These are phyloP conservation scores for Artibeus lituratus DNA, from an alignment of 2,797 vertebrate species.

Conservation along the genomic window DNA sequence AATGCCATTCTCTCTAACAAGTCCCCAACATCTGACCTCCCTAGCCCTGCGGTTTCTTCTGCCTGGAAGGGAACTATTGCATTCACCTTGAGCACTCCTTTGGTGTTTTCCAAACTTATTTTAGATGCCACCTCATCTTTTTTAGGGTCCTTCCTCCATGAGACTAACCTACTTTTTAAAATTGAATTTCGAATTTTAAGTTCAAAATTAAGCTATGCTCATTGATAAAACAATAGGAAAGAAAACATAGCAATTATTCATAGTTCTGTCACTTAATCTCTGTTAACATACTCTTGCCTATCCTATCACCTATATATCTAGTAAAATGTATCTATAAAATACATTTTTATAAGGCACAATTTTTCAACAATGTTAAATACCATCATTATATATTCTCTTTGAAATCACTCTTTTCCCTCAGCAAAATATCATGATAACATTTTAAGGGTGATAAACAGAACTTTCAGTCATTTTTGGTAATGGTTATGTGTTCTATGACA, in stretches of 20 bases:
- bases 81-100: not conserved
- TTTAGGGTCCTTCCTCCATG: not conserved
- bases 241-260: not conserved
- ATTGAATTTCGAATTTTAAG: not conserved
- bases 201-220: conserved; percentile 12
- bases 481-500: not conserved
- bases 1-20: not conserved
- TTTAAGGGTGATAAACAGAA: not conserved
- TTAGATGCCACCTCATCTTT: not conserved
- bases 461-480: not conserved
- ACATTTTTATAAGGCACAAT: not conserved
- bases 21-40: not conserved
- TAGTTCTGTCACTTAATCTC: not conserved
- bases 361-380: not conserved
- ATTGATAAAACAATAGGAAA: not conserved
- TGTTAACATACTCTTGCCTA: not conserved
- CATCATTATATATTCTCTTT: not conserved
- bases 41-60: not conserved
- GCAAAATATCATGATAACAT: not conserved
- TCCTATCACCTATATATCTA: not conserved
- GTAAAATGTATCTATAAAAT: not conserved
- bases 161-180: not conserved
- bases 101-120: not conserved
- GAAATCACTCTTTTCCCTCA: not conserved
- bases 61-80: not conserved